Conservation (phyloP, 2,113 vertebrate genomes). For the Pandion haliaetus region DNA sequence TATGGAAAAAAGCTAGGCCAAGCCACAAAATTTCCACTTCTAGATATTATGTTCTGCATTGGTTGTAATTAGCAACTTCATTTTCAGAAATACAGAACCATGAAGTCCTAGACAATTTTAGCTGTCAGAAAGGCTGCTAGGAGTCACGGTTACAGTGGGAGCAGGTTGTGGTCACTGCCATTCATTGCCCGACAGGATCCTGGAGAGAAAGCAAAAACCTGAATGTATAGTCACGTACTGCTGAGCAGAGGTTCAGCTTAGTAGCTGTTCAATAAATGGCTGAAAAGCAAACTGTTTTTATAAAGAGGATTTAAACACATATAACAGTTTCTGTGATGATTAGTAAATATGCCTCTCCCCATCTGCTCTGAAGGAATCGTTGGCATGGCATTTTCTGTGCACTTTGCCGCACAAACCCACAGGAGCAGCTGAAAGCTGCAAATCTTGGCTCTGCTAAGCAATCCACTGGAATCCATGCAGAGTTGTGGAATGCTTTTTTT, state of each 20-base stretch:
- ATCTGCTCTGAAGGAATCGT: constrained; percentile 32
- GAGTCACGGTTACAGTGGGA: neutral
- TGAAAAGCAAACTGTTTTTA: neutral
- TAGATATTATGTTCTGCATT: neutral
- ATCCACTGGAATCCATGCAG: constrained; percentile 1
- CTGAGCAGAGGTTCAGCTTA: neutral
- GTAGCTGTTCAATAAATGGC: neutral
- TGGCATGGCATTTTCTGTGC: constrained; percentile 25
- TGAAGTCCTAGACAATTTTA: neutral
- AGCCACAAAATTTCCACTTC: neutral
- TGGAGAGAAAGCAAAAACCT: neutral
- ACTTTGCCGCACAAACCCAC: neutral
- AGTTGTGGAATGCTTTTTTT: constrained; percentile 16
- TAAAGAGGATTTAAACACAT: neutral
- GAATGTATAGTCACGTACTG: neutral
- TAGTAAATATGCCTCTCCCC: neutral
- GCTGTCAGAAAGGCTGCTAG: neutral
- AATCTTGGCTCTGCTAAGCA: constrained; percentile 25
- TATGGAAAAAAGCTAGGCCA: neutral
- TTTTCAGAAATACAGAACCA: neutral
- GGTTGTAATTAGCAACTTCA: neutral
- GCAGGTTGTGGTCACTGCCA: neutral
- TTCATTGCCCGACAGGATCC: neutral
- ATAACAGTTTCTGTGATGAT: neutral
- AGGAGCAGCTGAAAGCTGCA: constrained; percentile 41